phyloP scores from a whole-genome alignment of 2,888 invertebrate genomes.

The Axea sp. region DNA sequence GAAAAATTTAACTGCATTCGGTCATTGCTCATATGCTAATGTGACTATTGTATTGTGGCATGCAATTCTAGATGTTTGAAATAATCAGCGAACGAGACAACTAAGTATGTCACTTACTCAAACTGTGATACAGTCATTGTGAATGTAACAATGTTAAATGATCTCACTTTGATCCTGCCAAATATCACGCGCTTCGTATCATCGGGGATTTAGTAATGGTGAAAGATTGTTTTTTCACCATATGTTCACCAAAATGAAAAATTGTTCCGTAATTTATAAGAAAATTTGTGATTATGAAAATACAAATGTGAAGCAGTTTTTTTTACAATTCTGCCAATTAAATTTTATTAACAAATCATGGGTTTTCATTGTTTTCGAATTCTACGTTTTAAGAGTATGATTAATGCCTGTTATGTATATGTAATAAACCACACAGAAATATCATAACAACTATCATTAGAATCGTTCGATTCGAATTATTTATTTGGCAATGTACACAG shows the following conservation, averaged over 20 bases:
- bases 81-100: constrained; percentile 32
- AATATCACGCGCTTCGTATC: constrained; percentile 36
- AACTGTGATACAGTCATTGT: constrained; percentile 25
- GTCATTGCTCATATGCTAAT: constrained; percentile 39
- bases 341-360: no score
- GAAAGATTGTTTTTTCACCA: constrained; percentile 22
- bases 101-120: constrained; percentile 44
- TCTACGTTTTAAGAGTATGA: no score
- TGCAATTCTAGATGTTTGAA: constrained; percentile 31
- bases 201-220: no score
- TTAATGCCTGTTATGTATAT: no score
- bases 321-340: no score
- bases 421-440: no score
- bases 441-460: no score
- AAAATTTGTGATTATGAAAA: no score
- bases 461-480: no score
- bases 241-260: constrained; percentile 20
- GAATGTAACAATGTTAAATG: constrained; percentile 53
- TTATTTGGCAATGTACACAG: background rate
- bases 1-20: constrained; percentile 49
- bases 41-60: constrained; percentile 20
- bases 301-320: no score
- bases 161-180: constrained; percentile 36
- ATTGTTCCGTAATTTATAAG: no score
- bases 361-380: no score